A percentile compares a stretch with the other conserved stretches of the same genome.
These are phyloP conservation scores for Mesochorus sp. DNA, from an alignment of 2,888 invertebrate species.

Conservation along the genomic window DNA sequence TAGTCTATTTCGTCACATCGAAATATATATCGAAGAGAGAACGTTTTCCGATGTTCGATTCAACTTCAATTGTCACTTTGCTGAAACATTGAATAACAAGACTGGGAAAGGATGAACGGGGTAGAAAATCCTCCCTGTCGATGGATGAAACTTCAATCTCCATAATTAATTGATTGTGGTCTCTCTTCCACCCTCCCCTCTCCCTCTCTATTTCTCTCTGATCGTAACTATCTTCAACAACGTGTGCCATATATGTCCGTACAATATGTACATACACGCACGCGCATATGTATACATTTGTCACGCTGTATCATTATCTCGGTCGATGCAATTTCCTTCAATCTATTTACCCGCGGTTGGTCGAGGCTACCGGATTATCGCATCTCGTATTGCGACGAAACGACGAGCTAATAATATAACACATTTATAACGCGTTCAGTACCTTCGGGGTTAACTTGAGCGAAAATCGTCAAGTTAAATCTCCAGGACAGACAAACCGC, in stretches of 20 bases:
- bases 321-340: constrained; percentile 29
- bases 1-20: too few species aligned
- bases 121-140: neutral
- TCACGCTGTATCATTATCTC: constrained; percentile 22
- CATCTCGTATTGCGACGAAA: neutral
- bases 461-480: neutral
- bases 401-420: constrained; percentile 22
- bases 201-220: neutral
- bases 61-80: neutral
- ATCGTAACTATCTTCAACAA: neutral
- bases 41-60: constrained; percentile 23
- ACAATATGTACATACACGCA: neutral
- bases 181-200: neutral
- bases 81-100: neutral
- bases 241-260: neutral
- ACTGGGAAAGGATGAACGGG: neutral
- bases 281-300: constrained; percentile 15
- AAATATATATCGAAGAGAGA: too few species aligned
- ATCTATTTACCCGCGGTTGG: constrained; percentile 31
- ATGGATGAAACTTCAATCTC: constrained; percentile 34
- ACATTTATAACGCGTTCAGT: neutral
- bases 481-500: neutral
- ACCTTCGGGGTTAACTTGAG: neutral
- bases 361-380: constrained; percentile 27
- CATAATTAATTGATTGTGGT: constrained; percentile 26